Evolutionary conservation across 2,113 vertebrate species (phyloP), one percentile per base, ranked within the genome.

Genomic region (Rhizomys pruinosus): DNA sequence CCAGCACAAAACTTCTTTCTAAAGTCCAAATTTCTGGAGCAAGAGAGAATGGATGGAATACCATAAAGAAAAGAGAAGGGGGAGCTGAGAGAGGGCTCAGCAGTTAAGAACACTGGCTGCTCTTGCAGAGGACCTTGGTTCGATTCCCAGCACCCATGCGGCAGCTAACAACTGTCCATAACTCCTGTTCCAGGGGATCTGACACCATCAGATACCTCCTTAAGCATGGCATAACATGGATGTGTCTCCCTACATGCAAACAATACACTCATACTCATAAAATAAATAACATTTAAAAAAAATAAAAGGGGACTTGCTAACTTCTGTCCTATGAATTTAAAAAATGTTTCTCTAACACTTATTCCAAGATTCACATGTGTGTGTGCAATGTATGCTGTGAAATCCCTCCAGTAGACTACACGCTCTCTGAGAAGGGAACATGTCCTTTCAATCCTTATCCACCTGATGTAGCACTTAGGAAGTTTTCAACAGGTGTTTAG

Each of bases 1-100:
- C n/a, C n/a, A n/a, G n/a, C n/a, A n/a, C n/a, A 91, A 95, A 34
- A 8, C 57, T 52, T 63, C 82, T 82, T 90, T 93, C 81, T 88
- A 44, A 88, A 92, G 55, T 88, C 47, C 42, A 63, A 74, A 89
- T 64, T 27, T 92, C 34, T 66, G 59, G 37, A 68, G 44, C 72
- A 90, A 11, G 47, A 79, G n/a, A 29, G 27, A 64, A 27, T n/a
- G 71, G 39, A 42, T 61, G 37, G 27, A 25, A 19, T 25, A 25
- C 8, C 47, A 78, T 5, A 44, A 55, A 86, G 27, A 87, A 82
- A 93, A 69, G 52, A 66, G n/a, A 32, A 84, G 61, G 78, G 0
- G 4, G n/a, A n/a, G n/a, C n/a, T n/a, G n/a, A n/a, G n/a, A n/a
- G n/a, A n/a, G n/a, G n/a, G n/a, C n/a, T n/a, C n/a, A n/a, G n/a